Conservation (phyloP, 2,113 vertebrate genomes). For the Gymnogyps californianus region DNA sequence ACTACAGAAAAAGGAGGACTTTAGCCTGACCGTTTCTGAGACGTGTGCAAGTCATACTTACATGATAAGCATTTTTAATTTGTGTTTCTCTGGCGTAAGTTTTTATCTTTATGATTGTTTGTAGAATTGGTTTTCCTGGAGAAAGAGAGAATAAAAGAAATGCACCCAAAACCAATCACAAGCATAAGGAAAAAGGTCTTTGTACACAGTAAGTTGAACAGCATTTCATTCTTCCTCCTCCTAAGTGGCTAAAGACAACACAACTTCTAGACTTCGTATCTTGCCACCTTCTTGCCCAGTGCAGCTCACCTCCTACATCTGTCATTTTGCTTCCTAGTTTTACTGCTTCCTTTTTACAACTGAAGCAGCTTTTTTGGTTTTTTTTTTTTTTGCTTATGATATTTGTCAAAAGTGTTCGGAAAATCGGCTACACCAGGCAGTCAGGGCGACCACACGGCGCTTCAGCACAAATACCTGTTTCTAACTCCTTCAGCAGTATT, state of each 20-base stretch:
- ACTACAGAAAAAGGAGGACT: background rate
- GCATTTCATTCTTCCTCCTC: background rate
- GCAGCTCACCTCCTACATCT: background rate
- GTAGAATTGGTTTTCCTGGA: constrained; percentile 98
- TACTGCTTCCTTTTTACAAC: background rate
- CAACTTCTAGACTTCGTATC: background rate
- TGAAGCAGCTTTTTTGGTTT: background rate
- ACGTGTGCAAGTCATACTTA: constrained; percentile 60
- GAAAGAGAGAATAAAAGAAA: background rate
- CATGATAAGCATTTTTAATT: constrained; percentile 82
- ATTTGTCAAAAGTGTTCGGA: background rate
- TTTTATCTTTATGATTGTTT: constrained; percentile 99
- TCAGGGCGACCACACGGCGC: no score
- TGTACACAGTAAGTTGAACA: background rate
- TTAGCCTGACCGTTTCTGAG: background rate
- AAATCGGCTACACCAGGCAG: background rate
- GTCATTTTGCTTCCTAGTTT: background rate
- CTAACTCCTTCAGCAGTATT: background rate
- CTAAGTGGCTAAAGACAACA: background rate
- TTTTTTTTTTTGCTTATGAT: background rate
- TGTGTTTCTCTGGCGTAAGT: constrained; percentile 97
- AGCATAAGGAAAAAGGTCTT: background rate
- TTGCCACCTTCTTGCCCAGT: background rate
- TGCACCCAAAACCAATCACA: background rate
- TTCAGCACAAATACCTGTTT: no score